Conservation (phyloP, 2,888 invertebrate species). For the Doris montereyensis region DNA sequence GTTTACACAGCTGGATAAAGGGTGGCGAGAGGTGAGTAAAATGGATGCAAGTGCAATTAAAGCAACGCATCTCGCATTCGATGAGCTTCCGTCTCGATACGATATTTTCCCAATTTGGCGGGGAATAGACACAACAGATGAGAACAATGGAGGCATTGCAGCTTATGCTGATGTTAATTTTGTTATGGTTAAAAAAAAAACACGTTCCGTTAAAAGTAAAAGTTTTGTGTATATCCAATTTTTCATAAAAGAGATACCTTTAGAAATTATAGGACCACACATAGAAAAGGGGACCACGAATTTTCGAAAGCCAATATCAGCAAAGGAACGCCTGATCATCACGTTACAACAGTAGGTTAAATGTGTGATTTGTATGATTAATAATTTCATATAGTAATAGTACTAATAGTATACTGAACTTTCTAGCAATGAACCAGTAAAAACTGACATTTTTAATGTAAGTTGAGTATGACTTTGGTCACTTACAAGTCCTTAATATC, state of each 20-base stretch:
- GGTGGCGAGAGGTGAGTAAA: background rate
- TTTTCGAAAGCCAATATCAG: slow-evolving; percentile 7
- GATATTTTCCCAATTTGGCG: slow-evolving; percentile 6
- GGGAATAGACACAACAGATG: slow-evolving; percentile 1
- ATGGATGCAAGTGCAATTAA: background rate
- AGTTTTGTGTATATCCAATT: background rate
- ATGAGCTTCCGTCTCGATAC: background rate
- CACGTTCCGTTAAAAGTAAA: background rate
- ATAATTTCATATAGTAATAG: slow-evolving; percentile 1
- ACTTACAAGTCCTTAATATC: no score
- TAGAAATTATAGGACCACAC: background rate
- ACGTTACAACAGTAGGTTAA: background rate
- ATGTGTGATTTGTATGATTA: background rate
- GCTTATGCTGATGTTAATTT: background rate
- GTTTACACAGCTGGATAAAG: no score
- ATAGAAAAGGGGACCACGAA: background rate
- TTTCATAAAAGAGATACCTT: background rate
- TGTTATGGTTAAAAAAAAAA: no score
- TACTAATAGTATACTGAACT: no score
- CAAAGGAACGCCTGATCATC: slow-evolving; percentile 19
- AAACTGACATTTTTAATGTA: no score
- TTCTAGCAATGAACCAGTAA: no score
- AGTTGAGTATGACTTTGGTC: no score
- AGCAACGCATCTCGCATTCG: slow-evolving; percentile 1
- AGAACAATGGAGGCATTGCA: slow-evolving; percentile 4